A percentile compares a stretch with the other conserved stretches of the same genome.
These are phyloP conservation scores for Dryas iulia DNA, from an alignment of 1,140 invertebrate species.

Conservation along the genomic window DNA sequence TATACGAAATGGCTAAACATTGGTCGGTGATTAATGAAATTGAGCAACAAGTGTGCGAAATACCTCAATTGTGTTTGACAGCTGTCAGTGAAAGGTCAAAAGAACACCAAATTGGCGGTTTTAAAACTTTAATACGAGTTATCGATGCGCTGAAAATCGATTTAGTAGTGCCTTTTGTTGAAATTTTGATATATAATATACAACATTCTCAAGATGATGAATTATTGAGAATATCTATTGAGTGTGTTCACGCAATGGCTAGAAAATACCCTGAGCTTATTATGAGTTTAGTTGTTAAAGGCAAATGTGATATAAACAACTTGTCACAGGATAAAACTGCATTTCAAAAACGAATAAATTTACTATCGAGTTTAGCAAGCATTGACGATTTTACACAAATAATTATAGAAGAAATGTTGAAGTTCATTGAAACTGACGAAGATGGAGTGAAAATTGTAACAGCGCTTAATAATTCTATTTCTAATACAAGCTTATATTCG, in stretches of 20 bases:
- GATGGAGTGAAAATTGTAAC: constrained; percentile 55
- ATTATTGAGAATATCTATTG: constrained; percentile 51
- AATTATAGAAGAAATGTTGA: constrained; percentile 67
- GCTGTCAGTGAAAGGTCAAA: constrained; percentile 53
- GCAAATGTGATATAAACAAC: constrained; percentile 63
- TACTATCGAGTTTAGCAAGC: constrained; percentile 64
- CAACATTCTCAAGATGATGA: constrained; percentile 60
- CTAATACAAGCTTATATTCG: constrained; percentile 55
- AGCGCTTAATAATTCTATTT: constrained; percentile 57
- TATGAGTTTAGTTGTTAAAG: constrained; percentile 64
- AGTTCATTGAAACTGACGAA: constrained; percentile 48
- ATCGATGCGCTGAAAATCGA: constrained; percentile 48
- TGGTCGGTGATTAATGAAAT: constrained; percentile 51
- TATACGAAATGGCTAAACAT: constrained; percentile 58
- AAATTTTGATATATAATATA: constrained; percentile 61
- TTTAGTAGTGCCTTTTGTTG: constrained; percentile 63
- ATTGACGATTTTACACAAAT: constrained; percentile 71
- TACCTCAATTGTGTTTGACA: constrained; percentile 54
- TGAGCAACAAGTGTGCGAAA: constrained; percentile 45
- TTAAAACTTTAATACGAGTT: constrained; percentile 57
- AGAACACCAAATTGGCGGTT: constrained; percentile 66
- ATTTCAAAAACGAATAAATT: constrained; percentile 55
- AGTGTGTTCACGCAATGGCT: constrained; percentile 60
- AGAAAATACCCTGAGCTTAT: constrained; percentile 63
- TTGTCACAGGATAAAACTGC: constrained; percentile 52